These are phyloP conservation scores for Euzetes globulus DNA, from an alignment of 2,888 invertebrate species.

Conservation along the genomic window DNA sequence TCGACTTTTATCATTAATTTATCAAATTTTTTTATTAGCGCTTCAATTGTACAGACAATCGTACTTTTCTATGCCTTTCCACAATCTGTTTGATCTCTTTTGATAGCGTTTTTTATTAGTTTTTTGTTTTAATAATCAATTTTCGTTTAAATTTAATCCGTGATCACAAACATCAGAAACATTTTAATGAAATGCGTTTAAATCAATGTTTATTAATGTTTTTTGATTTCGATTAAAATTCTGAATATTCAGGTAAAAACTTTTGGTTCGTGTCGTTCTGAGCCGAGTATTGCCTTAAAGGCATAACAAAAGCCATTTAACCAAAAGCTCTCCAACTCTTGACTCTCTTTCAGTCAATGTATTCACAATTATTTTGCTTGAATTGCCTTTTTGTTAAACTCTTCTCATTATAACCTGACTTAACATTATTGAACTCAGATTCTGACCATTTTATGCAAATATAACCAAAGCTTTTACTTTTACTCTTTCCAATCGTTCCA, in stretches of 20 bases:
- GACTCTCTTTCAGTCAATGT: background rate
- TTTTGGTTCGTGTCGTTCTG: background rate
- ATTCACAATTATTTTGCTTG: background rate
- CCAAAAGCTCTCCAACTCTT: background rate
- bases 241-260: background rate
- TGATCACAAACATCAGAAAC: background rate
- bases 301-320: background rate
- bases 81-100: background rate
- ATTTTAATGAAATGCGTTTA: background rate
- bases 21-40: conserved; percentile 18
- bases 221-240: background rate
- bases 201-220: background rate
- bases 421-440: background rate
- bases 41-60: conserved; percentile 2
- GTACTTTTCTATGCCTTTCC: background rate
- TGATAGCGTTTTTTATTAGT: background rate
- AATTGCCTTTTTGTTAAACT: background rate
- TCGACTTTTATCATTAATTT: conserved; percentile 21
- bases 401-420: background rate
- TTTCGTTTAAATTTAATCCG: conserved; percentile 5
- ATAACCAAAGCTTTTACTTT: background rate
- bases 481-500: background rate
- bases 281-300: background rate
- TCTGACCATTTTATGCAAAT: conserved; percentile 21
- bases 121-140: background rate